Base-by-base conservation (phyloP, 2,113 vertebrate genomes). In the Hucho hucho region DNA sequence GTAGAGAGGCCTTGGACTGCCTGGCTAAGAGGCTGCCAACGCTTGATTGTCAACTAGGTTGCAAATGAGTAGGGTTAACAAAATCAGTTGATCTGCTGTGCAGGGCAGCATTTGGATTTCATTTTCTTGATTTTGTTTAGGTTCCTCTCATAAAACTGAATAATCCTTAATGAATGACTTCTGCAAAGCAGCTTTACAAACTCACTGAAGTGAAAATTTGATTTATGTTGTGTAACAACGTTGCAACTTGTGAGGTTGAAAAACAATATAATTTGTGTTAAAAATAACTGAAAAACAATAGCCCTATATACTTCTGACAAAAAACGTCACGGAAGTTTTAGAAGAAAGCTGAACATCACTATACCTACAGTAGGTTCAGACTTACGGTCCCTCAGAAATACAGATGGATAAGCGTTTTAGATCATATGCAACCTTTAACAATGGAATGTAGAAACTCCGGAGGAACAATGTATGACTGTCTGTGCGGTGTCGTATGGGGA, bases 121-220 rank as follows among this genome's bases (percentile, higher is more conserved):
- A 43, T 11, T 2, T 11, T 43, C 9, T 12, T 64, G 61, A 11
- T 11, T 9, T 28, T n/a, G 26, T 67, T 67, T 32, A 20, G 18
- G 43, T 25, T 47, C 14, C 46, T 28, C 25, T 64, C 32, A 65
- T 2, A 26, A n/a, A 53, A 47, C 14, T 2, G 12, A 74, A 84
- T 85, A 87, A 88, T 87, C 82, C 71, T 71, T 24, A 72, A 79
- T 87, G 84, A 84, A 87, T 88, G 77, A 89, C 83, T 83, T 81
- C 74, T 73, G 81, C 78, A 69, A 87, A 87, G 86, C 71, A 70
- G 87, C 87, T 88, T 87, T 84, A 69, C 73, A 69, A 73, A 83
- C 87, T 83, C 88, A 87, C 87, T 78, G 67, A 74, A 73, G 79
- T 63, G 49, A 74, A 84, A 77, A 89, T 86, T 84, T 86, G 26